Base-by-base conservation (phyloP, 2,888 invertebrate species). In the Anoplius nigerrimus region DNA sequence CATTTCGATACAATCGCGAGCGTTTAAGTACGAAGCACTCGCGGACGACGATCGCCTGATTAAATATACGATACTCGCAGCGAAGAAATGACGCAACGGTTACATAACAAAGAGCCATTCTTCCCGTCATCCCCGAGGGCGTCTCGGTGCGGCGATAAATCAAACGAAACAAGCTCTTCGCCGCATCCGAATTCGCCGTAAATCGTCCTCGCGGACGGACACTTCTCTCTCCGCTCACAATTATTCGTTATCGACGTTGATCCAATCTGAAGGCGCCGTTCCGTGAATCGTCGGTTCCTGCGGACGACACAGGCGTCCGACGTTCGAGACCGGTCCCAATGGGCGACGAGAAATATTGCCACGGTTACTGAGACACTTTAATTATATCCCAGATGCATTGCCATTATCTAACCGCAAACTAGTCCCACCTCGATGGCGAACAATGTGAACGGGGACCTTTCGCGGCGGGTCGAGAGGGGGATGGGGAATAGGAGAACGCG, bases 361-460 rank as follows among this genome's bases (percentile, higher is more conserved):
- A 21, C 57, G 68, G 77, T 58, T 67, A 60, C 67, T 60, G 58
- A 69, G 63, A 21, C 21, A 64, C 67, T 62, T 62, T 75, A 78
- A 78, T 78, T 78, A 71, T 66, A 71, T 59, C 69, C 57, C 63
- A 52, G 62, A 71, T 54, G 64, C 69, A 69, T 69, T 75, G 75
- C 67, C 69, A 78, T 78, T 78, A 78, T 78, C 66, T 69, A 69
- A 75, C 70, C 75, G 55, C 69, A 77, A n/a, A 75, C 71, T 78
- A 66, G 78, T 78, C 73, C 78, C 75, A 78, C 74, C 70, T 69
- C 68, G 68, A 68, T 68, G 59, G 67, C 62, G 66, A 64, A 78
- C 78, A 78, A 78, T 78, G 66, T 63, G 71, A 70, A 69, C 71
- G 62, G 69, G 69, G 71, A 75, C 73, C 72, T 76, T 82, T 78